Evolutionary conservation across 2,888 invertebrate species (phyloP).

Genomic region (Gymnosoma rotundatum): DNA sequence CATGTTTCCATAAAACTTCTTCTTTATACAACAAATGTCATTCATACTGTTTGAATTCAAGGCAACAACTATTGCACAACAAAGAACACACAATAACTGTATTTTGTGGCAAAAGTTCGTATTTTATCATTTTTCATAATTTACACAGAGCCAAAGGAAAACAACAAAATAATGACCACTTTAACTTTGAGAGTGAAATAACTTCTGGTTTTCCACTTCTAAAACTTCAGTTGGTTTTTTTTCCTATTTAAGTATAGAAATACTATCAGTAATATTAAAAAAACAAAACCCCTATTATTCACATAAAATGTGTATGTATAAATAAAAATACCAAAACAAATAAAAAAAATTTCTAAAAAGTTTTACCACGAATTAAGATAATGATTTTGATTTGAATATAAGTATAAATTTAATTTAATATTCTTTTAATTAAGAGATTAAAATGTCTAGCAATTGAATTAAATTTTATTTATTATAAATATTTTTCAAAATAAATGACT

Average conservation of each 20-base stretch:
- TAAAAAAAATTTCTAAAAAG: no score
- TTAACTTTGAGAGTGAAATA: slow-evolving; percentile 26
- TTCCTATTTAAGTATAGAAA: not conserved
- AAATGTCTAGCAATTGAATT: no score
- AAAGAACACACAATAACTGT: slow-evolving; percentile 6
- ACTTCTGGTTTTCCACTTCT: not conserved
- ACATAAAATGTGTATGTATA: no score
- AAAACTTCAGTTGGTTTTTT: not conserved
- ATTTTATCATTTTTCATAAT: slow-evolving; percentile 60
- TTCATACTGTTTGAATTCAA: slow-evolving; percentile 39
- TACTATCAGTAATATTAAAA: not conserved
- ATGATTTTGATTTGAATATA: no score
- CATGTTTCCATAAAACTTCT: slow-evolving; percentile 53
- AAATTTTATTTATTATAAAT: no score
- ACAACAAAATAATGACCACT: slow-evolving; percentile 48
- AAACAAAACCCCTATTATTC: no score
- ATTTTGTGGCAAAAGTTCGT: slow-evolving; percentile 59
- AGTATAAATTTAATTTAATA: no score
- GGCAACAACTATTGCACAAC: slow-evolving; percentile 9
- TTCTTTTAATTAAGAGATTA: no score
- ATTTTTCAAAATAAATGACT: no score
- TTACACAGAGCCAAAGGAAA: slow-evolving; percentile 11
- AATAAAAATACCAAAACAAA: no score
- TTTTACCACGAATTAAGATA: no score
- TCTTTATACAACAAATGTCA: slow-evolving; percentile 59